Percentiles rank a stretch among this genome's conserved stretches.
Evolutionary conservation across 53 echinoderm and acorn worm species (phyloP).

Genomic region (Pentamera pediparva): DNA sequence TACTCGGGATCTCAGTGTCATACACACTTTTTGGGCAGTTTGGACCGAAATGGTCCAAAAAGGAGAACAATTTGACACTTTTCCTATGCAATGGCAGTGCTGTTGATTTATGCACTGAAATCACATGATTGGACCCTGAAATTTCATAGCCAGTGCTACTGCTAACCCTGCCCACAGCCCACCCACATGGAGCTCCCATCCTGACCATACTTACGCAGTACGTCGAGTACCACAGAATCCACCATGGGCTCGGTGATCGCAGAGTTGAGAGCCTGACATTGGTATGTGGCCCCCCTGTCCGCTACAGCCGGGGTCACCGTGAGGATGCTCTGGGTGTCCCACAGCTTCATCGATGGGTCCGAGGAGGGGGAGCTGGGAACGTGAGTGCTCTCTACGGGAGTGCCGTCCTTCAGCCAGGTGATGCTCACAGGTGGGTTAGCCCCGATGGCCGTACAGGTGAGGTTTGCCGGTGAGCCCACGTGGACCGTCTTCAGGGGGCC

Average conservation of each 20-base stretch:
- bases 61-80: no score
- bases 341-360: conserved; percentile 60
- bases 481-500: conserved; percentile 45
- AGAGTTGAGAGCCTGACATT: conserved; percentile 60
- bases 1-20: no score
- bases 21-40: no score
- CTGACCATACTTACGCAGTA: conserved; percentile 82
- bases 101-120: no score
- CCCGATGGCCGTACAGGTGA: conserved; percentile 58
- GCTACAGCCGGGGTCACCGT: conserved; percentile 47
- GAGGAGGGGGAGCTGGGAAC: conserved; percentile 21
- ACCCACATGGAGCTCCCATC: no score
- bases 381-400: conserved; percentile 9
- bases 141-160: no score
- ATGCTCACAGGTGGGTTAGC: conserved; percentile 71
- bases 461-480: conserved; percentile 41
- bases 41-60: no score
- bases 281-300: conserved; percentile 53
- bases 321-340: conserved; percentile 54
- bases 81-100: no score
- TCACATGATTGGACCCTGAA: neutral
- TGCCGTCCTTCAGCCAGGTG: conserved; percentile 48
- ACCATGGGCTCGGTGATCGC: conserved; percentile 46
- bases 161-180: no score
- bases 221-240: conserved; percentile 50